phyloP scores from a whole-genome alignment of 2,797 vertebrate species.

The Trematomus bernacchii region DNA sequence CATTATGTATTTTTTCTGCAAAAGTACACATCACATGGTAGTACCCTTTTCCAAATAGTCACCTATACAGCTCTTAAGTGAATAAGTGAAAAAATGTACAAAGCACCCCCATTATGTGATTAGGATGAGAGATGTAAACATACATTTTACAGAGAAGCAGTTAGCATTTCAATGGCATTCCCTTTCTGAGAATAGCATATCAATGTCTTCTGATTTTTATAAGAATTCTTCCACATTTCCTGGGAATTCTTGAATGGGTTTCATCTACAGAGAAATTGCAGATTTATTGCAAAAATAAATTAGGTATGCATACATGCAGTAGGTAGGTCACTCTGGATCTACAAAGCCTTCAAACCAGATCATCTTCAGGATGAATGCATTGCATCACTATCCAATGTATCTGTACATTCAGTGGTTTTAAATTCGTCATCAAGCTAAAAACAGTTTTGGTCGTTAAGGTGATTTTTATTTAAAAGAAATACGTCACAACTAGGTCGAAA shows the following conservation, averaged over 20 bases:
- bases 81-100: constrained; percentile 14
- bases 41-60: not conserved
- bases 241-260: not conserved
- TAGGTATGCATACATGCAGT: not conserved
- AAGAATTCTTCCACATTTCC: not conserved
- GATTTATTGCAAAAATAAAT: not conserved
- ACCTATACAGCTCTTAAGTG: constrained; percentile 22
- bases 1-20: not conserved
- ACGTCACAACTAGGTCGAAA: not conserved
- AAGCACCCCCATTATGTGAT: constrained; percentile 18
- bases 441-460: too few species aligned
- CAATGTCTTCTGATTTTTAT: not conserved
- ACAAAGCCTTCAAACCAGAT: not conserved
- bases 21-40: not conserved
- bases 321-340: not conserved
- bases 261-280: not conserved
- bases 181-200: too few species aligned
- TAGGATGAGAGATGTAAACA: not conserved
- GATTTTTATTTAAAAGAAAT: not conserved
- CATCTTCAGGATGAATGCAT: not conserved
- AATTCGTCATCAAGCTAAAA: too few species aligned
- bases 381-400: not conserved
- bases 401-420: not conserved
- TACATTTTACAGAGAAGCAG: not conserved
- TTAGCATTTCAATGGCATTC: not conserved